Conservation (phyloP, 1,140 invertebrate species). For the Cheumatopsyche charites region DNA sequence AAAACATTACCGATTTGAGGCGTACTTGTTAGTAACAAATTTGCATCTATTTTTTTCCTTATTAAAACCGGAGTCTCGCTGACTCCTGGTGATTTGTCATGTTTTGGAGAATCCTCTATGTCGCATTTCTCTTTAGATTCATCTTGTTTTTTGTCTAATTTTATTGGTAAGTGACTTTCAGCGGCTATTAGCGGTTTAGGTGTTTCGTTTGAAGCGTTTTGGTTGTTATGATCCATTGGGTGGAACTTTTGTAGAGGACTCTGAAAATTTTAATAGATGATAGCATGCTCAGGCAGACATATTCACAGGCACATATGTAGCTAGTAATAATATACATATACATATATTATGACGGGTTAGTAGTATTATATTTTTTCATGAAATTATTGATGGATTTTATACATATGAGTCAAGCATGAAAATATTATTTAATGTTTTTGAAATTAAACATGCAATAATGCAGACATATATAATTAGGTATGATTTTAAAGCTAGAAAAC, state of each 20-base stretch:
- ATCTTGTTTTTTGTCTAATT: neutral
- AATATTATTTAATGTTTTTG: no score
- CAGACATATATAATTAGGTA: no score
- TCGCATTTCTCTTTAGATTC: neutral
- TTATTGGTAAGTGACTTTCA: neutral
- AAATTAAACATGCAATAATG: no score
- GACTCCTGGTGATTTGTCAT: neutral
- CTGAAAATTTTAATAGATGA: constrained; percentile 40
- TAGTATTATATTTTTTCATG: no score
- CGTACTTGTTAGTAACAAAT: constrained; percentile 60
- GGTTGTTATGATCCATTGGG: neutral
- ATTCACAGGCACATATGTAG: constrained; percentile 31
- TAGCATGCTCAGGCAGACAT: constrained; percentile 46
- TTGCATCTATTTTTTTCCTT: constrained; percentile 19
- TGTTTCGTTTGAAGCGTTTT: neutral
- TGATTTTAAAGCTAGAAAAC: no score
- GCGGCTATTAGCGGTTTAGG: neutral
- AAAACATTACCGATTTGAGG: constrained; percentile 56
- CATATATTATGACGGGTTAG: neutral
- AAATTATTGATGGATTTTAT: no score
- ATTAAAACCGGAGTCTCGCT: constrained; percentile 1
- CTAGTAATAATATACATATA: neutral
- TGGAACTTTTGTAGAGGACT: constrained; percentile 36
- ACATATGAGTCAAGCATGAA: no score
- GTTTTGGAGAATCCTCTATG: neutral